A percentile compares a stretch with the other conserved stretches of the same genome.
phyloP scores from a whole-genome alignment of 37 sponge, comb jelly and placozoan species.

The Halichondria panicea region DNA sequence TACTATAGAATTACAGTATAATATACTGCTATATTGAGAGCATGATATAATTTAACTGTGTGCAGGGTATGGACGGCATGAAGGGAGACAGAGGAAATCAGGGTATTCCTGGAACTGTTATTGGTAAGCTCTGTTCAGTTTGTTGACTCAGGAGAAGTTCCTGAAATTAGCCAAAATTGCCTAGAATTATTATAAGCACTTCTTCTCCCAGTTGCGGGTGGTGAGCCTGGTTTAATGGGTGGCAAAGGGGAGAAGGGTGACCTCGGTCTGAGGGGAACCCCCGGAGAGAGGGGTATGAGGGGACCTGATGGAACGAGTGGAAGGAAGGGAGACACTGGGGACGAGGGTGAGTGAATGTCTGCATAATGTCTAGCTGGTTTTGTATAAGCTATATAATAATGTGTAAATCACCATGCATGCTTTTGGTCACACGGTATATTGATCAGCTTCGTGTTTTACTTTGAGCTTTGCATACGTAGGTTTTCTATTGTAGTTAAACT shows the following conservation, averaged over 20 bases:
- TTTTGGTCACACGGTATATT: too few species aligned
- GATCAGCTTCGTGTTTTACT: too few species aligned
- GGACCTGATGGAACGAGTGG: not conserved
- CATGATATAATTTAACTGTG: not conserved
- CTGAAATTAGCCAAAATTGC: not conserved
- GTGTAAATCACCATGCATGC: too few species aligned
- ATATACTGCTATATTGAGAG: too few species aligned
- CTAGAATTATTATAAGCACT: not conserved
- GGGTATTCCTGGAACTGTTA: slow-evolving; percentile 4
- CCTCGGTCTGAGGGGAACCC: not conserved
- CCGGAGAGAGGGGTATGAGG: not conserved
- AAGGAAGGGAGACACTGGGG: slow-evolving; percentile 5
- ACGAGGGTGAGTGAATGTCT: not conserved
- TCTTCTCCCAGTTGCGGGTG: not conserved
- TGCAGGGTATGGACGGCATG: not conserved
- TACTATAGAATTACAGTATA: too few species aligned
- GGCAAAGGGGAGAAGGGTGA: slow-evolving; percentile 2
- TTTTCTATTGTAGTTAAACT: too few species aligned
- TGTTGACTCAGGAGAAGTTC: too few species aligned
- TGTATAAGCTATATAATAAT: not conserved
- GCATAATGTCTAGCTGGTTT: too few species aligned
- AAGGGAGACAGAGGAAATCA: slow-evolving; percentile 2
- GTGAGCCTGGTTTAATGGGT: not conserved
- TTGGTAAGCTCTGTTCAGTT: slow-evolving; percentile 3
- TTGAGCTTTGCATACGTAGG: too few species aligned